Conservation (phyloP, 2,797 vertebrate species). For the Poecilia picta region DNA sequence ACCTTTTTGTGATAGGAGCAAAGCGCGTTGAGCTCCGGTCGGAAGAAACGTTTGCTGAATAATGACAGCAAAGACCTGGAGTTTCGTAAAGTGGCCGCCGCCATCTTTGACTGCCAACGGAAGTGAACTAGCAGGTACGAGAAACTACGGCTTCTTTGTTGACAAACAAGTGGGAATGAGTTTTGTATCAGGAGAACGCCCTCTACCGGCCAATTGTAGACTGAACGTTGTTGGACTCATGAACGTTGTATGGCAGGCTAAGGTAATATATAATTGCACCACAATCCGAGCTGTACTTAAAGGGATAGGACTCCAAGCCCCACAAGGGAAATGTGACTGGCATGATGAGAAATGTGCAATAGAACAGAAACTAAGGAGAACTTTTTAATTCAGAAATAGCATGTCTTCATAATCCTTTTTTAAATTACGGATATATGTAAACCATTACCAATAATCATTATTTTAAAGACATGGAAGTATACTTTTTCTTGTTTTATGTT, state of each 20-base stretch:
- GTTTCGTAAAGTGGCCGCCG: slow-evolving; percentile 47
- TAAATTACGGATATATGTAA: not conserved
- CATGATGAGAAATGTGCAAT: not conserved
- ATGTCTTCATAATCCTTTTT: not conserved
- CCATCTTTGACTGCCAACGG: slow-evolving; percentile 70
- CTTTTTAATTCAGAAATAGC: not conserved
- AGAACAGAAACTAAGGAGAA: not conserved
- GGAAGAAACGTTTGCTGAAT: slow-evolving; percentile 42
- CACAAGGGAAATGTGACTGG: not conserved
- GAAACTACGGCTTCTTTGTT: slow-evolving; percentile 35
- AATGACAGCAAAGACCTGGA: slow-evolving; percentile 58
- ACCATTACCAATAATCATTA: not conserved
- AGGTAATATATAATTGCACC: not conserved
- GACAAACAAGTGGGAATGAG: slow-evolving; percentile 34
- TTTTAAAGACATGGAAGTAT: not conserved
- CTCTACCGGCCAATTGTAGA: slow-evolving; percentile 13
- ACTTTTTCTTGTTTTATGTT: not conserved
- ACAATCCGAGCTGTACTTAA: not conserved
- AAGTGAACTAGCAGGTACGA: slow-evolving; percentile 40
- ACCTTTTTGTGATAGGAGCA: slow-evolving; percentile 81
- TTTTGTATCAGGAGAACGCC: slow-evolving; percentile 17
- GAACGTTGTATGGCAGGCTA: not conserved
- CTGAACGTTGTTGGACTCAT: rapidly evolving
- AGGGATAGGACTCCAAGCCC: not conserved
- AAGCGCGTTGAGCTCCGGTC: slow-evolving; percentile 36